Conservation (phyloP, 2,888 invertebrate genomes). For the Opisthograptis luteolata region DNA sequence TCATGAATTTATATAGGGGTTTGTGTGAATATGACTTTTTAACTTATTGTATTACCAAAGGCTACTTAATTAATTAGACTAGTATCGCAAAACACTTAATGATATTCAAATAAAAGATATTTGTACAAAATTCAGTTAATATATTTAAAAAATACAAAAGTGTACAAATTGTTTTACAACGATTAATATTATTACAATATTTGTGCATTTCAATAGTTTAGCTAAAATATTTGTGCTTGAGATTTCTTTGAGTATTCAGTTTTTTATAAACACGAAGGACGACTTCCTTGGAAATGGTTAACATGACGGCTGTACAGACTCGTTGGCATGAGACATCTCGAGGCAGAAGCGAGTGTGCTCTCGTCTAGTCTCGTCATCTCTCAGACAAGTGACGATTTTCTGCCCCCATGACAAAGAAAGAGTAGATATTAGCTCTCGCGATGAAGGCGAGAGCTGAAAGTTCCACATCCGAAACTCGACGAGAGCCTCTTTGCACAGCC, state of each 20-base stretch:
- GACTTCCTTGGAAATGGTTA: too few species aligned
- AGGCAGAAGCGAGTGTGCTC: too few species aligned
- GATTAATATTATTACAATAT: slow-evolving; percentile 42
- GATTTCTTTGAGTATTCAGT: slow-evolving; percentile 31
- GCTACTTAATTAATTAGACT: neutral
- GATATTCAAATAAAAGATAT: slow-evolving; percentile 36
- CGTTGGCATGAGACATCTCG: too few species aligned
- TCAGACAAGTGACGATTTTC: too few species aligned
- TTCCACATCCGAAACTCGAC: too few species aligned
- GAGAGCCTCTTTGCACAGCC: too few species aligned
- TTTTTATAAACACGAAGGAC: slow-evolving; percentile 20
- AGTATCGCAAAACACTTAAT: neutral
- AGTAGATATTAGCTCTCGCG: too few species aligned
- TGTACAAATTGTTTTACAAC: slow-evolving; percentile 67
- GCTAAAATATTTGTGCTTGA: slow-evolving; percentile 53
- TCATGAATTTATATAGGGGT: neutral
- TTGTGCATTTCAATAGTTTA: slow-evolving; percentile 60
- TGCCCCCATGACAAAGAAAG: too few species aligned
- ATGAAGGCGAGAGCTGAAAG: too few species aligned
- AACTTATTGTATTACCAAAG: neutral
- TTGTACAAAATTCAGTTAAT: slow-evolving; percentile 60
- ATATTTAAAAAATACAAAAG: slow-evolving; percentile 76
- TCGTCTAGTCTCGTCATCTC: too few species aligned
- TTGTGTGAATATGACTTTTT: neutral
- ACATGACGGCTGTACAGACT: too few species aligned